Percentiles rank a stretch among this genome's conserved stretches.
phyloP scores from a whole-genome alignment of 2,888 invertebrate species.

The Agriopis marginaria region DNA sequence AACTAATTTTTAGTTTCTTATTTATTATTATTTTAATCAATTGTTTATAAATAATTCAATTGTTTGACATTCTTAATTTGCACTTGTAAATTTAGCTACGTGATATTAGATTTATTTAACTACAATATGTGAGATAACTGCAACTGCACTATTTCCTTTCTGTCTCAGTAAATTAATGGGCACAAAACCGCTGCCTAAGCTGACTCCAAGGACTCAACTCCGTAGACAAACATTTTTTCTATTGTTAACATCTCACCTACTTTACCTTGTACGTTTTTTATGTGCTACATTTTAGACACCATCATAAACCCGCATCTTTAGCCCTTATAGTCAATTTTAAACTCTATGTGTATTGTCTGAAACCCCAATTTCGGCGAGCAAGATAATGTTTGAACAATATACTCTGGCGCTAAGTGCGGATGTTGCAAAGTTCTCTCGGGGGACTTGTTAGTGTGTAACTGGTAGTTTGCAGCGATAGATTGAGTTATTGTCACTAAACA shows the following conservation, averaged over 20 bases:
- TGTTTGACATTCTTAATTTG: too few relatives aligned
- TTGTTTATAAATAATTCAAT: too few relatives aligned
- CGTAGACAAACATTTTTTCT: too few relatives aligned
- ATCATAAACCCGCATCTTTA: slow-evolving; percentile 25
- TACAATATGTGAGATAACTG: too few relatives aligned
- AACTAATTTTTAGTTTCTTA: too few relatives aligned
- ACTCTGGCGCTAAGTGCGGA: slow-evolving; percentile 4
- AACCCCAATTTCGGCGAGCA: background rate
- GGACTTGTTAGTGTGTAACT: slow-evolving; percentile 68
- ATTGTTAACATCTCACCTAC: background rate
- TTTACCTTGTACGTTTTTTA: background rate
- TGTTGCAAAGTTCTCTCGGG: slow-evolving; percentile 46
- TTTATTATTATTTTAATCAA: too few relatives aligned
- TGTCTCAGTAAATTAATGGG: too few relatives aligned
- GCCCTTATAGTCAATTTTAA: background rate
- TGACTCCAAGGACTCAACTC: too few relatives aligned
- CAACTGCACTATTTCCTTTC: too few relatives aligned
- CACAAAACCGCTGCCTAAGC: too few relatives aligned
- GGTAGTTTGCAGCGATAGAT: slow-evolving; percentile 51
- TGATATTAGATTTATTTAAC: too few relatives aligned
- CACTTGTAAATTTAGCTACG: too few relatives aligned
- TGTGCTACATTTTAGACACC: slow-evolving; percentile 45
- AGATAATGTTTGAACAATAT: slow-evolving; percentile 27
- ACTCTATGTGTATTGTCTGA: background rate
- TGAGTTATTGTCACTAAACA: slow-evolving; percentile 70